A percentile compares a stretch with the other conserved stretches of the same genome.
phyloP scores from a whole-genome alignment of 2,888 invertebrate species.

The Drosophila bunnanda region DNA sequence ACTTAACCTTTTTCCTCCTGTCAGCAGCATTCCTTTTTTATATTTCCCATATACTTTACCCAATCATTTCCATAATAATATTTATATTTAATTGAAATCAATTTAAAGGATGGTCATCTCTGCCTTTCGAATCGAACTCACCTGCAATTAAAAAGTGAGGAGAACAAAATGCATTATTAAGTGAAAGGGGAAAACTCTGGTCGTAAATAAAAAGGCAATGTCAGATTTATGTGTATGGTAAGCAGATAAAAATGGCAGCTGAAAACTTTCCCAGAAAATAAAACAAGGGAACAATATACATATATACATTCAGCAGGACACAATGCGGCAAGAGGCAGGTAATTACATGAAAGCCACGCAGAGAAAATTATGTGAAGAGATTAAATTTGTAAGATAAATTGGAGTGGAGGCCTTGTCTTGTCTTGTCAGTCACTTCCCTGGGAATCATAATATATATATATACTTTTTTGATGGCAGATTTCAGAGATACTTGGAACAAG shows the following conservation, averaged over 20 bases:
- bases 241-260: conserved; percentile 44
- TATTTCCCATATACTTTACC: conserved; percentile 23
- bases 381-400: conserved; percentile 79
- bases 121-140: conserved; percentile 49
- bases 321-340: conserved; percentile 53
- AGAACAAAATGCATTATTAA: conserved; percentile 44
- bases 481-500: conserved; percentile 25
- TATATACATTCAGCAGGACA: conserved; percentile 11
- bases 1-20: background rate
- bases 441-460: conserved; percentile 63
- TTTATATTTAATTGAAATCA: background rate
- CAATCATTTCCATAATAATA: background rate
- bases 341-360: conserved; percentile 77
- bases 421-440: conserved; percentile 57
- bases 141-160: conserved; percentile 61
- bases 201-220: conserved; percentile 31
- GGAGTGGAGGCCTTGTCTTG: conserved; percentile 31
- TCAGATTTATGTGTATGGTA: conserved; percentile 33
- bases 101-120: conserved; percentile 3
- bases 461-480: conserved; percentile 36
- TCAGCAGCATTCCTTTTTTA: background rate
- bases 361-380: conserved; percentile 76
- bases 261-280: conserved; percentile 65
- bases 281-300: conserved; percentile 4
- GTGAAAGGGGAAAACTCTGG: conserved; percentile 45